Percentiles rank a stretch among this genome's conserved stretches.
These are phyloP conservation scores for Strix aluco DNA, from an alignment of 2,113 vertebrate genomes.

Conservation along the genomic window DNA sequence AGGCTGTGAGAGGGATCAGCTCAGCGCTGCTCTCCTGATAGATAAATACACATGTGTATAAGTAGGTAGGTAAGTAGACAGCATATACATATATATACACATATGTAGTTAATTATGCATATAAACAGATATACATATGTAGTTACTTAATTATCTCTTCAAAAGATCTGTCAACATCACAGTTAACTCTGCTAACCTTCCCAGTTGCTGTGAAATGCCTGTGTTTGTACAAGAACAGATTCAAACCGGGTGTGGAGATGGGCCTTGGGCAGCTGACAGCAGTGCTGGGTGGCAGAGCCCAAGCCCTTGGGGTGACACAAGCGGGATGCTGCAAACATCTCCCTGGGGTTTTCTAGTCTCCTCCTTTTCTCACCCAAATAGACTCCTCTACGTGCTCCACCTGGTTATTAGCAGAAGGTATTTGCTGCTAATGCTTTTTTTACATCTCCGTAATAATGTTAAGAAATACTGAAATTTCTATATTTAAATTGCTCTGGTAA, in stretches of 20 bases:
- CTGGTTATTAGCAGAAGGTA: background rate
- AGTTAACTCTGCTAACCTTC: background rate
- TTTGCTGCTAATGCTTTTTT: background rate
- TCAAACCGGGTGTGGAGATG: fast-evolving
- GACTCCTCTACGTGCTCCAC: background rate
- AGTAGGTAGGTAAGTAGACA: too few relatives aligned
- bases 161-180: fast-evolving
- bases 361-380: background rate
- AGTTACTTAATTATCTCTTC: background rate
- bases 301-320: fast-evolving
- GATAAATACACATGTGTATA: too few relatives aligned
- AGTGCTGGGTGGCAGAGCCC: background rate
- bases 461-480: background rate
- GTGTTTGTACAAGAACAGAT: fast-evolving
- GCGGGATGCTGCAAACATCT: fast-evolving
- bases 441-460: background rate
- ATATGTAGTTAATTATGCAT: too few relatives aligned
- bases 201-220: fast-evolving
- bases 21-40: background rate
- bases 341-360: background rate
- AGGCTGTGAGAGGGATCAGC: background rate
- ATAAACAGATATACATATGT: too few relatives aligned
- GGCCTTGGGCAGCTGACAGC: background rate
- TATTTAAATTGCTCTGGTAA: background rate
- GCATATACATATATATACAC: background rate